Percentiles rank a stretch among this genome's conserved stretches.
Evolutionary conservation across 2,113 vertebrate genomes (phyloP).

Genomic region (Edolisoma coerulescens): DNA sequence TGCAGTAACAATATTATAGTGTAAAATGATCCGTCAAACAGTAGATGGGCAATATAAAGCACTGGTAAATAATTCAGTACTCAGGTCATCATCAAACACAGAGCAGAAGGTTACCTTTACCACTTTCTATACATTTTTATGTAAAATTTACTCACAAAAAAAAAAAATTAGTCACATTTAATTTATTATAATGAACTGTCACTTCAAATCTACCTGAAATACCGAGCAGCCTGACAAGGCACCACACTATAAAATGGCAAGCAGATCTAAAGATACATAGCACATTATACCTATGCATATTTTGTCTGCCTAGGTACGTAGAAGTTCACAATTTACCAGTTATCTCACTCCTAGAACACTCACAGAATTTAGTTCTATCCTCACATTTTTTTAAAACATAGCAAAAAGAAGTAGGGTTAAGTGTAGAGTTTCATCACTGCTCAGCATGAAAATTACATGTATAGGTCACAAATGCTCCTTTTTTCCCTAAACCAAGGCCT

Average conservation of each 20-base stretch:
- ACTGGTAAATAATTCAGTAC: conserved; percentile 68
- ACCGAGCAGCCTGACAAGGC: neutral
- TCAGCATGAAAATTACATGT: neutral
- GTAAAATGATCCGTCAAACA: conserved; percentile 61
- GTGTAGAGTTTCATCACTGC: neutral
- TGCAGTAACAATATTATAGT: conserved; percentile 27
- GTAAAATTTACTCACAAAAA: neutral
- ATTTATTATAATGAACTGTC: neutral
- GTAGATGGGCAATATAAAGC: conserved; percentile 52
- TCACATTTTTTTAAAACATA: neutral
- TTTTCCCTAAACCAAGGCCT: neutral
- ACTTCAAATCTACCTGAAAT: conserved; percentile 5
- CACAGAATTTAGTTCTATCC: neutral
- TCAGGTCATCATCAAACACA: neutral
- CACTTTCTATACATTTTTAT: neutral
- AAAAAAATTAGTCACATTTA: neutral
- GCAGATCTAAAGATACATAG: neutral
- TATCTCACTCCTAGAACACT: neutral
- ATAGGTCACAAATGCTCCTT: neutral
- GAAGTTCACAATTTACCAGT: neutral
- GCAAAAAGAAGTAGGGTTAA: neutral
- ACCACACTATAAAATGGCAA: neutral
- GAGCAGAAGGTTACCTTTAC: conserved; percentile 10
- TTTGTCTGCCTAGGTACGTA: neutral
- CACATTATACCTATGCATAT: neutral